Conservation (phyloP, 2,888 invertebrate genomes). For the Mycalesis mineus region DNA sequence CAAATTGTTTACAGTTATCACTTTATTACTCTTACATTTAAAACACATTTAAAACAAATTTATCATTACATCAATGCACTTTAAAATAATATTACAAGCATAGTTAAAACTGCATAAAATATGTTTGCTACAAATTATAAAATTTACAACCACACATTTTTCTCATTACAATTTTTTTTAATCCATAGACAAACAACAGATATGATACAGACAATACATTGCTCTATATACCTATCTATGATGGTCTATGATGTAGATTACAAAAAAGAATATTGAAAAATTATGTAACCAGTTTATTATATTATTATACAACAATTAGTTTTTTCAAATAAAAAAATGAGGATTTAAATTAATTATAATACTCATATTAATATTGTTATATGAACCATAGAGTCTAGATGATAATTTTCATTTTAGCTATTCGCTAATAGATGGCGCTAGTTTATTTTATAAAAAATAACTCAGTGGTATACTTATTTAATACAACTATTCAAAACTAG, state of each 20-base stretch:
- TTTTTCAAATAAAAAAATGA: no score
- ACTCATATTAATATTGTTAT: no score
- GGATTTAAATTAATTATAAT: no score
- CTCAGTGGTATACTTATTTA: no score
- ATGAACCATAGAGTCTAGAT: no score
- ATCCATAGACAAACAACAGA: neutral
- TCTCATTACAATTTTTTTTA: neutral
- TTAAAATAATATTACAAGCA: neutral
- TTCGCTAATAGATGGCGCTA: neutral
- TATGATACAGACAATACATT: neutral
- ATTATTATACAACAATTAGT: no score
- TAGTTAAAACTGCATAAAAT: neutral
- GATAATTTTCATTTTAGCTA: neutral
- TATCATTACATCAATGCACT: constrained; percentile 12
- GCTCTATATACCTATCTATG: no score
- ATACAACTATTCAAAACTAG: no score
- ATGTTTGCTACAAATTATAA: neutral
- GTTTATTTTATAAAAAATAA: no score
- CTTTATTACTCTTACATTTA: constrained; percentile 12
- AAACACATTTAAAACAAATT: constrained; percentile 19
- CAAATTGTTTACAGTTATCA: constrained; percentile 1
- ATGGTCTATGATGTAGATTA: no score
- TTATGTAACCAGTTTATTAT: no score
- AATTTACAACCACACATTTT: neutral
- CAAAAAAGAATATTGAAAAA: no score